Evolutionary conservation across 2,888 invertebrate genomes (phyloP).

Genomic region (Celastrina argiolus): DNA sequence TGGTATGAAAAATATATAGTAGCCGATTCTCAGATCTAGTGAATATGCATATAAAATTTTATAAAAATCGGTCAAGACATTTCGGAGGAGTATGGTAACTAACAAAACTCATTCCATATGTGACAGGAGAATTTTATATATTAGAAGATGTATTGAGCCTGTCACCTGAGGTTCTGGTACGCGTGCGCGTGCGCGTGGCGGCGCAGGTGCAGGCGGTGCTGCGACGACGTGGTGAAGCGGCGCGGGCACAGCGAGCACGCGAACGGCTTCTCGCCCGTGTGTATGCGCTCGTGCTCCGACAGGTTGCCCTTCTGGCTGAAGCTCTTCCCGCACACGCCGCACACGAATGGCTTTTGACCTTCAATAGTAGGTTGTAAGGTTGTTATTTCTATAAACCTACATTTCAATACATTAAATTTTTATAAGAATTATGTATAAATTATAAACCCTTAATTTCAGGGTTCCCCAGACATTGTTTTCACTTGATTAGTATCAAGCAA

Average conservation of each 20-base stretch:
- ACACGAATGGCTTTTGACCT: slow-evolving; percentile 81
- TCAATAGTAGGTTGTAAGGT: slow-evolving; percentile 11
- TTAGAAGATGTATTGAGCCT: background rate
- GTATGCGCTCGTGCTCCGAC: slow-evolving; percentile 85
- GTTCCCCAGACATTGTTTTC: no score
- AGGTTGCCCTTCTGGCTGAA: slow-evolving; percentile 89
- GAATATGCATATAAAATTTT: no score
- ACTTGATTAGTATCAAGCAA: no score
- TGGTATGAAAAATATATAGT: no score
- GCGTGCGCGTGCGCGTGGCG: slow-evolving; percentile 46
- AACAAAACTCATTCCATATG: no score
- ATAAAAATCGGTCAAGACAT: no score
- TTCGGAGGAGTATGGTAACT: no score
- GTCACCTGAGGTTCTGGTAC: background rate
- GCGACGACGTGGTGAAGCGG: slow-evolving; percentile 85
- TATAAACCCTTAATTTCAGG: no score
- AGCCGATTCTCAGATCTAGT: no score
- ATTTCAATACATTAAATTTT: no score
- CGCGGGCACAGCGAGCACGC: slow-evolving; percentile 81
- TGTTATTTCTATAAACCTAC: background rate
- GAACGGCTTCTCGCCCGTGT: slow-evolving; percentile 88
- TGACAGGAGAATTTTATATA: no score
- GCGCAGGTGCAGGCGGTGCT: slow-evolving; percentile 82
- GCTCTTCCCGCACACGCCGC: slow-evolving; percentile 82
- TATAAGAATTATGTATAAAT: no score